phyloP scores from a whole-genome alignment of 2,797 vertebrate species.

The Micropoecilia bifurca region DNA sequence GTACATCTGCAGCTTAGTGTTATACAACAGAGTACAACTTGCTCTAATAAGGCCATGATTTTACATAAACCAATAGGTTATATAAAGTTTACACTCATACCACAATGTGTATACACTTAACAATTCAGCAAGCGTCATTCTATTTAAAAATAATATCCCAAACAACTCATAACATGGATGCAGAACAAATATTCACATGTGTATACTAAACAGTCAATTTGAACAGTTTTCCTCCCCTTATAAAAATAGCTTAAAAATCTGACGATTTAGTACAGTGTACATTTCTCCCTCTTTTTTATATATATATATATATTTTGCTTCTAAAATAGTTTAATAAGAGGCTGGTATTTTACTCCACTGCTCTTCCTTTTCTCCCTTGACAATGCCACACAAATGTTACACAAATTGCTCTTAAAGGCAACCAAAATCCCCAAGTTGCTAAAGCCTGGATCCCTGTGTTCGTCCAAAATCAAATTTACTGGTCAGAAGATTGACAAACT shows the following conservation, averaged over 20 bases:
- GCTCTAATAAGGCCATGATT: conserved; percentile 68
- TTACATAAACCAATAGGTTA: conserved; percentile 57
- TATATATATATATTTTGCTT: conserved; percentile 47
- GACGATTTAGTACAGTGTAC: conserved; percentile 79
- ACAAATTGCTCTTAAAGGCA: conserved; percentile 28
- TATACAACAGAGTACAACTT: conserved; percentile 47
- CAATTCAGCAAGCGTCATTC: conserved; percentile 73
- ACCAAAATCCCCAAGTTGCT: conserved; percentile 39
- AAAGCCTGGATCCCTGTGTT: background rate
- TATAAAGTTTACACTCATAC: conserved; percentile 52
- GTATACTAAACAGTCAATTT: conserved; percentile 74
- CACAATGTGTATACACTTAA: conserved; percentile 63
- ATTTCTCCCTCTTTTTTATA: conserved; percentile 34
- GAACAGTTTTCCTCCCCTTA: conserved; percentile 71
- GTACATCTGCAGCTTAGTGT: conserved; percentile 42
- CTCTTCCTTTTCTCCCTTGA: conserved; percentile 75
- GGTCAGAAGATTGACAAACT: background rate
- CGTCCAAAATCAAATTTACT: background rate
- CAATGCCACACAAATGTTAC: conserved; percentile 48
- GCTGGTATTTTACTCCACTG: conserved; percentile 65
- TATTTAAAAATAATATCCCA: conserved; percentile 33
- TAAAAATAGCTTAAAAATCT: conserved; percentile 88
- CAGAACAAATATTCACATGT: conserved; percentile 75
- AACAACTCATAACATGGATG: conserved; percentile 74
- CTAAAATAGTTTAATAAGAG: conserved; percentile 67